Conservation (phyloP, 92 coral and sea anemone genomes). For the Porites rus region DNA sequence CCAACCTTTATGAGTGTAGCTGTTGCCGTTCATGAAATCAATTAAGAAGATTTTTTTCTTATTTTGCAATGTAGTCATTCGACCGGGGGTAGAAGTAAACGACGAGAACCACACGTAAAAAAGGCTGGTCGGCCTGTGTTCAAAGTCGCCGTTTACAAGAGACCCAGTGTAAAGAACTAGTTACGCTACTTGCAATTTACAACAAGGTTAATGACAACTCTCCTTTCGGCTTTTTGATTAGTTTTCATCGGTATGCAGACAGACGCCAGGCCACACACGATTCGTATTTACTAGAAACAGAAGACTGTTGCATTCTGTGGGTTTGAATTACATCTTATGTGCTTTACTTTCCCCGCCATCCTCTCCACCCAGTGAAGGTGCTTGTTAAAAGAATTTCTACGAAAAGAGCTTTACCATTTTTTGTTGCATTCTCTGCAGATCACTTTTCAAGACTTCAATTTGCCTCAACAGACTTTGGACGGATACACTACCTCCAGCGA, state of each 20-base stretch:
- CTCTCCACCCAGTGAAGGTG: neutral
- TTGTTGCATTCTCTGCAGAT: neutral
- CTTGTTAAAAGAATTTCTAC: neutral
- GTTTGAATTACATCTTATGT: neutral
- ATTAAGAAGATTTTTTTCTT: too few species aligned
- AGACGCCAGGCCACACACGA: slow-evolving; percentile 4
- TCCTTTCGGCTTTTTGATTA: neutral
- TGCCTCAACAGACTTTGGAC: slow-evolving; percentile 8
- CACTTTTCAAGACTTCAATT: slow-evolving; percentile 8
- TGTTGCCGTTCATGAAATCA: too few species aligned
- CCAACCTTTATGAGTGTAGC: too few species aligned
- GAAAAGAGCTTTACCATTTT: slow-evolving; percentile 21
- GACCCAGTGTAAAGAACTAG: too few species aligned
- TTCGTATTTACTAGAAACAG: neutral
- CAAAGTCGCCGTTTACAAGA: too few species aligned
- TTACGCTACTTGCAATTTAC: too few species aligned
- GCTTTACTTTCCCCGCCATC: neutral
- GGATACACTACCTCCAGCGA: neutral
- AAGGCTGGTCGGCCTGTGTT: too few species aligned
- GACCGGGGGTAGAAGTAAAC: too few species aligned
- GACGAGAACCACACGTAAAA: too few species aligned
- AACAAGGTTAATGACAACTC: neutral
- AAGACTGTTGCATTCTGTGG: neutral
- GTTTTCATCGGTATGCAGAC: too few species aligned
- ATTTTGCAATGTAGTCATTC: too few species aligned